These are phyloP conservation scores for Epicauta chinensis DNA, from an alignment of 1,140 invertebrate genomes.

Conservation along the genomic window DNA sequence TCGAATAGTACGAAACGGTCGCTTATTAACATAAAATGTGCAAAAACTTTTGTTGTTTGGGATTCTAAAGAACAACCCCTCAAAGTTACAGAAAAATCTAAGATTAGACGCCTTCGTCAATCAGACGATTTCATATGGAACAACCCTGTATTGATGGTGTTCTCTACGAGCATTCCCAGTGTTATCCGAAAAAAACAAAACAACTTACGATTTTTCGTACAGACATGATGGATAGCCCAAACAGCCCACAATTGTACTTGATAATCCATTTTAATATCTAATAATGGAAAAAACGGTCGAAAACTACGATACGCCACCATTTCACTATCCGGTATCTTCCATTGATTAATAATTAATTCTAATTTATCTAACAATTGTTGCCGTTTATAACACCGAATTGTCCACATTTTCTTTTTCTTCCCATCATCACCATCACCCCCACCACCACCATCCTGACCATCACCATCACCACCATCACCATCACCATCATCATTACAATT, in stretches of 20 bases:
- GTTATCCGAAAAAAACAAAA: too few relatives aligned
- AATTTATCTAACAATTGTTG: conserved; percentile 53
- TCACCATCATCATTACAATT: conserved; percentile 52
- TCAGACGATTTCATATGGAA: too few relatives aligned
- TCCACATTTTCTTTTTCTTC: conserved; percentile 52
- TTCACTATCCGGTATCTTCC: conserved; percentile 68
- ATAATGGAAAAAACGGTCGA: conserved; percentile 67
- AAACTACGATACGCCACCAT: conserved; percentile 84
- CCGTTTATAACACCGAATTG: conserved; percentile 34
- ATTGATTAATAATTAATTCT: conserved; percentile 55
- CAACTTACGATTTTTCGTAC: conserved; percentile 67
- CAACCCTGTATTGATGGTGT: too few relatives aligned
- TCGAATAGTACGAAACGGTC: too few relatives aligned
- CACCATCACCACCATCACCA: conserved; percentile 49
- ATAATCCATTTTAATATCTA: conserved; percentile 53
- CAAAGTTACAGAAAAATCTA: too few relatives aligned
- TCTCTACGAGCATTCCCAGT: too few relatives aligned
- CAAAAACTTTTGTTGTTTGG: too few relatives aligned
- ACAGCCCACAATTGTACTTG: conserved; percentile 76
- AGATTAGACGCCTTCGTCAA: too few relatives aligned
- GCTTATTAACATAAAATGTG: too few relatives aligned
- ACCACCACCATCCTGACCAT: too few relatives aligned
- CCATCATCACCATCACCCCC: too few relatives aligned
- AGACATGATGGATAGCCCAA: conserved; percentile 80
- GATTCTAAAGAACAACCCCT: too few relatives aligned